phyloP scores from a whole-genome alignment of 2,797 vertebrate species.

The Sebastes itinus region DNA sequence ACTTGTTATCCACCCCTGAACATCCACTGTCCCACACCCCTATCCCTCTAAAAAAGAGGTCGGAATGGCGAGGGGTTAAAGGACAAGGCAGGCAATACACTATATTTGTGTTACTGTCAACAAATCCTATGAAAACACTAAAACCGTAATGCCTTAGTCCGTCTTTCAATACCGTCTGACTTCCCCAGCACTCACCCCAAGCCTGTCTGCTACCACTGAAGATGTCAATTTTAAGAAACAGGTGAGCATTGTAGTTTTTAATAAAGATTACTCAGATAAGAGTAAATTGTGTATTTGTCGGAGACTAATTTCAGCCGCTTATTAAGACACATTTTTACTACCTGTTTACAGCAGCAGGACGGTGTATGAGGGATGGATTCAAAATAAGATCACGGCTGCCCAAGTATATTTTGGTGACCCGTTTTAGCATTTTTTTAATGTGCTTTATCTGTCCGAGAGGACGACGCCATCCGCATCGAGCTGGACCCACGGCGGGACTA shows the following conservation, averaged over 20 bases:
- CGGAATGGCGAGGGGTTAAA: too few species aligned
- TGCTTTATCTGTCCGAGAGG: too few species aligned
- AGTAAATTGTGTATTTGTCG: not conserved
- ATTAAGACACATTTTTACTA: not conserved
- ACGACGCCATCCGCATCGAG: not conserved
- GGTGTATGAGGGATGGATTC: not conserved
- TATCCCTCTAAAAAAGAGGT: too few species aligned
- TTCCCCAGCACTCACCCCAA: not conserved
- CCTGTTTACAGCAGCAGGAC: not conserved
- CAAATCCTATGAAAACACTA: not conserved
- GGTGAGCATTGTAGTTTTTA: not conserved
- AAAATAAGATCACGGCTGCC: not conserved
- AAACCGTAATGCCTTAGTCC: not conserved
- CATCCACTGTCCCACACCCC: too few species aligned
- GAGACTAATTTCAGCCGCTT: not conserved
- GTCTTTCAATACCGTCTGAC: not conserved
- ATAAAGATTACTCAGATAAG: not conserved
- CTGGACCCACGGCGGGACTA: too few species aligned
- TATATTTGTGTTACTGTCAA: not conserved
- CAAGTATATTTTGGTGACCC: too few species aligned
- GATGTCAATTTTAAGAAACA: not conserved
- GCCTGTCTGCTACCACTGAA: not conserved
- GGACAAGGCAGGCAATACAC: not conserved
- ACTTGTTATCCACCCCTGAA: too few species aligned
- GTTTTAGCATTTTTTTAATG: too few species aligned